A percentile compares a stretch with the other conserved stretches of the same genome.
Conservation (phyloP, 1,140 invertebrate species). For the Sarcophaga bullata region DNA sequence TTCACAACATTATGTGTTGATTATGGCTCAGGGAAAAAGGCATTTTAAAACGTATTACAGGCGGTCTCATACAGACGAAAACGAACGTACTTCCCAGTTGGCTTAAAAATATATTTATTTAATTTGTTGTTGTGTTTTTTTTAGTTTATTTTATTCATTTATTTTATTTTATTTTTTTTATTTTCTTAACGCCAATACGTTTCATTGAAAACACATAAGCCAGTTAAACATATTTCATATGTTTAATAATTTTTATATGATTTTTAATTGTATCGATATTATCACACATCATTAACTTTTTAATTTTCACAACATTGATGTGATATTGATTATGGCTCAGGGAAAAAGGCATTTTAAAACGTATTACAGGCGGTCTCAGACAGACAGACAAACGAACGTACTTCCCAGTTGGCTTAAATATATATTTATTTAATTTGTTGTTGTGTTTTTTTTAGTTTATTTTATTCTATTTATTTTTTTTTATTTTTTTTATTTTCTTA, state of each 20-base stretch:
- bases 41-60: neutral
- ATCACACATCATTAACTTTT: neutral
- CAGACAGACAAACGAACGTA: neutral
- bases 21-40: neutral
- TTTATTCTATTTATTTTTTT: no score
- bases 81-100: neutral
- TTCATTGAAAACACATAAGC: neutral
- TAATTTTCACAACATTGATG: constrained; percentile 15
- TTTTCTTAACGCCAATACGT: neutral
- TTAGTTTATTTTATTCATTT: no score
- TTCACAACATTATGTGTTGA: constrained; percentile 14
- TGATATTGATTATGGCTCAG: neutral
- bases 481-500: neutral
- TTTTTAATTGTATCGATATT: neutral
- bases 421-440: no score
- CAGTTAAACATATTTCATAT: neutral
- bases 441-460: no score
- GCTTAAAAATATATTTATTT: no score
- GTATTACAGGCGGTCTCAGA: neutral
- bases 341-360: neutral
- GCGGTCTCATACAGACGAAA: neutral
- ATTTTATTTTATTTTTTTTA: no score
- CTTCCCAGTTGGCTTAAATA: neutral
- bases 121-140: no score
- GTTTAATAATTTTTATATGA: neutral